Percentiles rank a stretch among this genome's conserved stretches.
phyloP scores from a whole-genome alignment of 2,797 vertebrate genomes.

The Syngnathus rostellatus region DNA sequence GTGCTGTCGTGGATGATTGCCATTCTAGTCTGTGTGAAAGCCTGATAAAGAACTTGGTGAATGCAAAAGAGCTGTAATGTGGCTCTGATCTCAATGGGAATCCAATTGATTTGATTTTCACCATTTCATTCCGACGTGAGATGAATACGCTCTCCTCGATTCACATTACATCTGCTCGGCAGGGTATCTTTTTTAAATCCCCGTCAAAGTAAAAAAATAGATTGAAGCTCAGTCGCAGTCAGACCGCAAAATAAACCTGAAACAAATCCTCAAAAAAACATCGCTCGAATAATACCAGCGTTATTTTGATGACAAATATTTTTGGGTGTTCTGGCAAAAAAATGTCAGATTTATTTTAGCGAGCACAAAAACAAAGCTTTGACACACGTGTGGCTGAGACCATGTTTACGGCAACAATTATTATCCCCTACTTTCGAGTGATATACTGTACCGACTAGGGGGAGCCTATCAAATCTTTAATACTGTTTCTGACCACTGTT shows the following conservation, averaged over 20 bases:
- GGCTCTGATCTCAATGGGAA: background rate
- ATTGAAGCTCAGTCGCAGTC: background rate
- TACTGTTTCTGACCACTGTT: constrained; percentile 44
- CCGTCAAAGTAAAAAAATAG: background rate
- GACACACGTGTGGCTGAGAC: constrained; percentile 4
- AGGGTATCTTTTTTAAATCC: background rate
- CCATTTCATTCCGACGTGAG: background rate
- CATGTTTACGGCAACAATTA: constrained; percentile 39
- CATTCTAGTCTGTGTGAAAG: constrained; percentile 9
- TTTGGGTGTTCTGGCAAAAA: too few relatives aligned
- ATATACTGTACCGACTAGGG: constrained; percentile 24
- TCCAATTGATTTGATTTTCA: constrained; percentile 1
- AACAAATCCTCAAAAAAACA: background rate
- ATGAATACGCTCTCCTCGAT: background rate
- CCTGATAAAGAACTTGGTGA: constrained; percentile 9
- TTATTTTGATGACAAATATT: too few relatives aligned
- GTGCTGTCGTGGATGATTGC: constrained; percentile 8
- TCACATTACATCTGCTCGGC: background rate
- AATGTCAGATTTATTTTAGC: constrained; percentile 23
- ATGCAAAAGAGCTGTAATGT: constrained; percentile 14
- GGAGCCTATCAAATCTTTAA: constrained; percentile 38
- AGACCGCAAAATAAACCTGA: background rate
- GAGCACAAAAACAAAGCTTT: constrained; percentile 9
- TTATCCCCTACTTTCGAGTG: constrained; percentile 34
- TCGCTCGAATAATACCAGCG: background rate